Base-by-base conservation (phyloP, 2,113 vertebrate species). In the Baryphthengus martii region DNA sequence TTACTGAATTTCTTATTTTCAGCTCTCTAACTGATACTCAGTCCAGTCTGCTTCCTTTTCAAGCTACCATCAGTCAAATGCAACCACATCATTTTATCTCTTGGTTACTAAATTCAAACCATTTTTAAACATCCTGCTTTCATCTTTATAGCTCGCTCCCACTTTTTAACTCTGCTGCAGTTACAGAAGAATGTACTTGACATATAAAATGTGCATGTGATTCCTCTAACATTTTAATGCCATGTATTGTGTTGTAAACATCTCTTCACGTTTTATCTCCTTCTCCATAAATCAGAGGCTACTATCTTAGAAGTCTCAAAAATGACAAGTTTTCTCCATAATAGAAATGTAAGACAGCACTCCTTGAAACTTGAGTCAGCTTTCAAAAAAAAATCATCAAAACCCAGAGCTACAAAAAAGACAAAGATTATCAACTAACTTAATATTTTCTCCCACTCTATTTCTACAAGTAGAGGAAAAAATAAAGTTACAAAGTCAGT, bases 81-180 rank as follows among this genome's bases (percentile, higher is more conserved):
- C 88, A 93, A 87, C 56, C 72, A 90, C 26, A 93, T 80, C 13
- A 63, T 90, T 96, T 95, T 86, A 88, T 95, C 95, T 97, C 94
- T 91, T 29, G 2, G 66, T 88, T 83, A 70, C 89, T 97, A 93
- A 96, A 97, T 90, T 94, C 93, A 90, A 97, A 85, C 85, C 89
- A 91, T 94, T 97, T 97, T 96, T 87, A 96, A 96, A 96, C 66
- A 87, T 92, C 91, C 56, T 93, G 86, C 93, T 96, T 98, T 97
- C 93, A 97, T 95, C 95, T 96, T 96, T 83, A 90, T 25, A 95
- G 92, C 66, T 53, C 59, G 62, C 80, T 89, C 88, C 76, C 33
- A 71, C 92, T 97, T 97, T 95, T 91, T 94, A 97, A 96, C 71
- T 7, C 5, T 37, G 70, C 75, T 79, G 58, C 85, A 91, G 81